Conservation (phyloP, 2,797 vertebrate genomes). For the Harpagifer antarcticus region DNA sequence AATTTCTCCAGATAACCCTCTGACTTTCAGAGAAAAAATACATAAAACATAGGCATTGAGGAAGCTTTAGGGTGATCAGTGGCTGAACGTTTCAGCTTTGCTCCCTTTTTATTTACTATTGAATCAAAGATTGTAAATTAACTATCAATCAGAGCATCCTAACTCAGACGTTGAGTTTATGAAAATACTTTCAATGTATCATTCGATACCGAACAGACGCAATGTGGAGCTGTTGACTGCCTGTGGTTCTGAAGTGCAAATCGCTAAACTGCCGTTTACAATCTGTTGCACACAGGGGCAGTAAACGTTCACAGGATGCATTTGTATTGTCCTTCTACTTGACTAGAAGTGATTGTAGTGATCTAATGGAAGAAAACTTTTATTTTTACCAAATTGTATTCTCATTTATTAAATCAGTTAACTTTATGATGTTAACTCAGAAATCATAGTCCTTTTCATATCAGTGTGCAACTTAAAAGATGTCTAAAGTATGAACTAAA, state of each 20-base stretch:
- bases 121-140: background rate
- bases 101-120: background rate
- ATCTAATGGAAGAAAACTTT: background rate
- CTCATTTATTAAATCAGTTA: background rate
- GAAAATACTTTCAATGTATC: too few species aligned
- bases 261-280: constrained; percentile 11
- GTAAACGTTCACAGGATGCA: constrained; percentile 5
- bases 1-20: too few species aligned
- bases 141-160: background rate
- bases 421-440: background rate
- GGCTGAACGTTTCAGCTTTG: background rate
- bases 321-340: background rate
- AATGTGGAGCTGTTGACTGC: constrained; percentile 59
- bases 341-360: background rate
- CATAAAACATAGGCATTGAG: background rate
- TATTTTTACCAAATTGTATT: too few species aligned
- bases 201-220: background rate
- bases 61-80: background rate
- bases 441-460: background rate
- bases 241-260: constrained; percentile 67
- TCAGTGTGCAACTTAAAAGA: background rate
- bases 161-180: background rate
- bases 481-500: constrained; percentile 24
- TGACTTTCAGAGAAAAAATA: background rate
- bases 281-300: constrained; percentile 34